These are phyloP conservation scores for Rhinophrynus dorsalis DNA, from an alignment of 2,797 vertebrate genomes.

Conservation along the genomic window DNA sequence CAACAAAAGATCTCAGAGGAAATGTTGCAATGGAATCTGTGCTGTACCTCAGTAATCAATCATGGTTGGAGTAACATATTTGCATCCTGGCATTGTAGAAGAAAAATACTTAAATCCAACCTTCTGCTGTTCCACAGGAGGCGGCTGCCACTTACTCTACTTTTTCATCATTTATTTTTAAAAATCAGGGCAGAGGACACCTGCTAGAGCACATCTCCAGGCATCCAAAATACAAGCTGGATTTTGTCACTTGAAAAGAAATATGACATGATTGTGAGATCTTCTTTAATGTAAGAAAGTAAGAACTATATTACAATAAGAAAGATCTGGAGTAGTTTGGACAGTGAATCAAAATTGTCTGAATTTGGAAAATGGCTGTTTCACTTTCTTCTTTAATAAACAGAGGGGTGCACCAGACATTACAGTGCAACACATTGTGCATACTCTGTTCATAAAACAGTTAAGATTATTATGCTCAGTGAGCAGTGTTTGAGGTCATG, in stretches of 20 bases:
- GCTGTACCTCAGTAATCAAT: slow-evolving; percentile 44
- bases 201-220: slow-evolving; percentile 27
- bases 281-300: neutral
- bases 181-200: slow-evolving; percentile 32
- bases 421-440: too few relatives aligned
- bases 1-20: slow-evolving; percentile 44
- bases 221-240: neutral
- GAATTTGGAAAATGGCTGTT: too few relatives aligned
- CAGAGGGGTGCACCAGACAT: too few relatives aligned
- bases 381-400: too few relatives aligned
- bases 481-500: too few relatives aligned
- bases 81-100: slow-evolving; percentile 44
- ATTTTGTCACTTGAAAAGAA: slow-evolving; percentile 22
- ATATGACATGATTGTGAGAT: neutral
- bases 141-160: slow-evolving; percentile 25
- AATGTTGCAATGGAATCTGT: slow-evolving; percentile 44
- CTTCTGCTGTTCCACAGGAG: slow-evolving; percentile 37
- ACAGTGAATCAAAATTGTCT: too few relatives aligned
- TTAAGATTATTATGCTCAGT: too few relatives aligned
- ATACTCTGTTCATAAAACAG: too few relatives aligned
- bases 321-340: too few relatives aligned
- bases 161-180: slow-evolving; percentile 41
- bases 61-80: slow-evolving; percentile 41
- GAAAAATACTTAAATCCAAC: slow-evolving; percentile 32
- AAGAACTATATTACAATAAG: neutral